Conservation (phyloP, 2,888 invertebrate genomes). For the Elegia similella region DNA sequence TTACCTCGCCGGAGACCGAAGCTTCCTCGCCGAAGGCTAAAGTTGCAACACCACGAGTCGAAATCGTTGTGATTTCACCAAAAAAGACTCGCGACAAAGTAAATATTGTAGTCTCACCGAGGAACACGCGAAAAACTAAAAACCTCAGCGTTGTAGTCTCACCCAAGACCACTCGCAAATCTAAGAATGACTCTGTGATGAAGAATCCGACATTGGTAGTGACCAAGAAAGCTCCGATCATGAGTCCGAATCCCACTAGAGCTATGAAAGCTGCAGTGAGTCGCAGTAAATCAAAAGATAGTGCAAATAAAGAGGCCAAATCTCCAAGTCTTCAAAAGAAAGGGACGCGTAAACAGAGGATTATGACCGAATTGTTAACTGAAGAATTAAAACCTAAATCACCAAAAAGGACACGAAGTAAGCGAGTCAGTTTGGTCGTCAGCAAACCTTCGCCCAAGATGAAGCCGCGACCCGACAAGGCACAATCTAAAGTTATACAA, state of each 20-base stretch:
- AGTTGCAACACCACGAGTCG: neutral
- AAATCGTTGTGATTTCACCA: neutral
- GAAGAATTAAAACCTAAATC: conserved; percentile 29
- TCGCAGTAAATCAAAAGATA: conserved; percentile 14
- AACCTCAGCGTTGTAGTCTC: neutral
- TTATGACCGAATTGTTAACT: conserved; percentile 25
- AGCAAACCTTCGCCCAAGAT: conserved; percentile 45
- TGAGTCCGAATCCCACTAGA: conserved; percentile 34
- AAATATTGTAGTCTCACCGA: neutral
- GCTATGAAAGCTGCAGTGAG: conserved; percentile 1
- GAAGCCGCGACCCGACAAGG: conserved; percentile 37
- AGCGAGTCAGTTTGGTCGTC: conserved; percentile 38
- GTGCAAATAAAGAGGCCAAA: neutral
- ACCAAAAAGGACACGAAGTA: conserved; percentile 44
- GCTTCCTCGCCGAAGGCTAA: neutral
- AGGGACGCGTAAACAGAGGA: conserved; percentile 27
- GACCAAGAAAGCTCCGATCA: conserved; percentile 47
- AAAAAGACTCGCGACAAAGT: neutral
- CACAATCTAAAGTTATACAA: conserved; percentile 7
- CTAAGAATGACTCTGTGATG: conserved; percentile 19
- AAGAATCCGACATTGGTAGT: conserved; percentile 49
- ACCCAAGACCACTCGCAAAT: neutral
- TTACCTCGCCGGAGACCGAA: neutral
- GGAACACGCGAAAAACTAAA: neutral
- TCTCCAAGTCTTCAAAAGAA: conserved; percentile 19